phyloP scores from a whole-genome alignment of 2,113 vertebrate species.

The Balaeniceps rex region DNA sequence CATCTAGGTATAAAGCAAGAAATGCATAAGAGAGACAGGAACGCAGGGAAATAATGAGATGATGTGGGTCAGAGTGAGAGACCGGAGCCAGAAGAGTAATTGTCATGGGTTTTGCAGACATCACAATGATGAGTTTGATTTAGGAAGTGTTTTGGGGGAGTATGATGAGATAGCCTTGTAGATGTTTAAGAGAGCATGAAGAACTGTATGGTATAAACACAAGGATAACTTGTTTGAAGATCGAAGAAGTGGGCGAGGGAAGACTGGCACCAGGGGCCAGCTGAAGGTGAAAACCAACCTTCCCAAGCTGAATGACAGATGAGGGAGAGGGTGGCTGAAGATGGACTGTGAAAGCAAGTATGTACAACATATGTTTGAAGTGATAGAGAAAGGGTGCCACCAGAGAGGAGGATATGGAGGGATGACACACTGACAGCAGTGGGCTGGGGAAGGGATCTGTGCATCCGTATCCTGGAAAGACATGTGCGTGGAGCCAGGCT shows the following conservation, averaged over 20 bases:
- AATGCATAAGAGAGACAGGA: background rate
- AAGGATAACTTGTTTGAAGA: background rate
- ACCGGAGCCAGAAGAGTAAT: background rate
- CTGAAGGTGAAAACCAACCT: conserved; percentile 15
- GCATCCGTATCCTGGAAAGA: background rate
- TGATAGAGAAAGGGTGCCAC: background rate
- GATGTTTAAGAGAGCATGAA: background rate
- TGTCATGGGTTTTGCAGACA: background rate
- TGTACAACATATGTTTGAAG: background rate
- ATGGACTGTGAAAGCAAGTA: background rate
- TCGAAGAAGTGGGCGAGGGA: background rate
- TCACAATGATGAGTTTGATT: background rate
- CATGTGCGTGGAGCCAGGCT: background rate
- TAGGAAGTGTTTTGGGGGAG: background rate
- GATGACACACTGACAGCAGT: background rate
- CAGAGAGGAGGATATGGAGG: background rate
- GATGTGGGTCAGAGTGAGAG: background rate
- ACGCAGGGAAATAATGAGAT: background rate
- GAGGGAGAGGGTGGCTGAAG: conserved; percentile 21
- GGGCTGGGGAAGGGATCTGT: background rate
- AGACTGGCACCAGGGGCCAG: conserved; percentile 12
- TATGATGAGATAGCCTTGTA: background rate
- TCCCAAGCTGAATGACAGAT: conserved; percentile 10
- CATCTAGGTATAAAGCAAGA: background rate
- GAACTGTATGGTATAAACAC: background rate